A percentile compares a stretch with the other conserved stretches of the same genome.
Evolutionary conservation across 2,113 vertebrate genomes (phyloP).

Genomic region (Microcebus murinus): DNA sequence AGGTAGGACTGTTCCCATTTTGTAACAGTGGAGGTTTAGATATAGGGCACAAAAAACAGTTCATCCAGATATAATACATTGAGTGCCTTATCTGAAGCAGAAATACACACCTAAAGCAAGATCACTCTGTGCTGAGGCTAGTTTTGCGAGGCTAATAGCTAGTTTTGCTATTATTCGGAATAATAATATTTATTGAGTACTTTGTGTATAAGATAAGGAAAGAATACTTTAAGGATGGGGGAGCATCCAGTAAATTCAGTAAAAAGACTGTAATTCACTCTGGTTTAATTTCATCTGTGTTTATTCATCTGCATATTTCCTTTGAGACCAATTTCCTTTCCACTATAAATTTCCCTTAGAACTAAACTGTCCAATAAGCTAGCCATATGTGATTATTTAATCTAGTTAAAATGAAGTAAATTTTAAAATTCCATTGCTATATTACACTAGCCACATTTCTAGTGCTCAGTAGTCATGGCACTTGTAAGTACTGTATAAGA

Average conservation of each 20-base stretch:
- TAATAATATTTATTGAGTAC: not conserved
- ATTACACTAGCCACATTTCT: not conserved
- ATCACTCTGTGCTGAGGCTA: not conserved
- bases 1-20: not conserved
- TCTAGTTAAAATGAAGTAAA: not conserved
- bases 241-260: not conserved
- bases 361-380: not conserved
- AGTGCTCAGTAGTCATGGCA: not conserved
- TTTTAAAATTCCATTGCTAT: not conserved
- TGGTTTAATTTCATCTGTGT: not conserved
- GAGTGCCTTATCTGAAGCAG: not conserved
- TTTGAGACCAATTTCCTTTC: conserved; percentile 9
- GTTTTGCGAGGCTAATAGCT: not conserved
- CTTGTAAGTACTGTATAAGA: not conserved
- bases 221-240: not conserved
- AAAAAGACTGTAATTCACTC: not conserved
- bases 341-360: not conserved
- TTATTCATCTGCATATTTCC: not conserved
- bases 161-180: not conserved
- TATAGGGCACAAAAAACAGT: not conserved
- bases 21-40: not conserved
- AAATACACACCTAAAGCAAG: not conserved
- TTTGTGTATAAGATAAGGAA: not conserved
- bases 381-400: not conserved
- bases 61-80: not conserved